Evolutionary conservation across 1,140 invertebrate genomes (phyloP).

Genomic region (Helicoverpa armigera): DNA sequence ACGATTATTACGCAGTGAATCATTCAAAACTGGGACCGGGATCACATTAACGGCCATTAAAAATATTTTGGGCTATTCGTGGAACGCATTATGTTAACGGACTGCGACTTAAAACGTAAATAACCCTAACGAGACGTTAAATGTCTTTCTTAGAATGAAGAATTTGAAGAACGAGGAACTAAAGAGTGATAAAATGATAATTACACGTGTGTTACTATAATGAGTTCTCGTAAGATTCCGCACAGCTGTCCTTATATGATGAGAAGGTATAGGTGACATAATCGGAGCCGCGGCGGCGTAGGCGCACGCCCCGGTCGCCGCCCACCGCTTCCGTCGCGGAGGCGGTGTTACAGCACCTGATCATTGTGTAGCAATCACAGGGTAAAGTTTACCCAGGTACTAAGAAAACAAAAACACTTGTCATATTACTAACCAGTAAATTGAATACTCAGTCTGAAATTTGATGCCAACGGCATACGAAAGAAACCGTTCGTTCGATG

Average conservation of each 20-base stretch:
- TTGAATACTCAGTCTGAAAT: not conserved
- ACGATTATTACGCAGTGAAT: slow-evolving; percentile 57
- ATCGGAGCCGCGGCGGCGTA: slow-evolving; percentile 61
- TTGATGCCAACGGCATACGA: not conserved
- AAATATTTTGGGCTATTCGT: slow-evolving; percentile 49
- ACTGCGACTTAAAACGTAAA: slow-evolving; percentile 33
- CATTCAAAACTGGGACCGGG: slow-evolving; percentile 45
- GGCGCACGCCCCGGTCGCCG: slow-evolving; percentile 68
- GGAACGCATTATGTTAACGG: slow-evolving; percentile 31
- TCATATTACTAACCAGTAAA: not conserved
- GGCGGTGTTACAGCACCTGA: slow-evolving; percentile 75
- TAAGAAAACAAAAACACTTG: not conserved
- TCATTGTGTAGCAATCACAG: slow-evolving; percentile 65
- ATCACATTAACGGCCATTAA: slow-evolving; percentile 50
- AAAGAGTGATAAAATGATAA: slow-evolving; percentile 17
- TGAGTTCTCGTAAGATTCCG: slow-evolving; percentile 58
- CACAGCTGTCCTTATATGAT: slow-evolving; percentile 72
- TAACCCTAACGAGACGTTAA: slow-evolving; percentile 33
- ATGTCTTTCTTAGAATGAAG: slow-evolving; percentile 21
- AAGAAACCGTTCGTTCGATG: not conserved
- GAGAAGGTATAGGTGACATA: slow-evolving; percentile 79
- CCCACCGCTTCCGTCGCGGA: slow-evolving; percentile 79
- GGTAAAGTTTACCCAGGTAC: slow-evolving; percentile 40
- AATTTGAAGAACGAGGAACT: slow-evolving; percentile 37
- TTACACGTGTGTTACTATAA: slow-evolving; percentile 50